Evolutionary conservation across 2,797 vertebrate species (phyloP), one percentile per base, ranked within the genome.

Genomic region (Fistularia commersonii): DNA sequence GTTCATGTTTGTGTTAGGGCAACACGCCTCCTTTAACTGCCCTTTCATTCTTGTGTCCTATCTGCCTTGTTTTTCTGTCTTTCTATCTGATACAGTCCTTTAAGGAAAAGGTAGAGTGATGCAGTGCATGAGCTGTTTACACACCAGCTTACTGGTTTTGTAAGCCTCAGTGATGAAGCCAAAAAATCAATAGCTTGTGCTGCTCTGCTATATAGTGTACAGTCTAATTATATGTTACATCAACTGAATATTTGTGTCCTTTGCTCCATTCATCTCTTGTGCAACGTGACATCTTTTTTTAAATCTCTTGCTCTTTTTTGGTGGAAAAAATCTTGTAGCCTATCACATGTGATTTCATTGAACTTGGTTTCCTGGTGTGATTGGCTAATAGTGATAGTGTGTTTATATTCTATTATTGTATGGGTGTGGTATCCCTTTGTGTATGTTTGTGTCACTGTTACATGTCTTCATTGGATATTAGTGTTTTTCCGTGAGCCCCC

Each of bases 61-160:
- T 64, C 70, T 80, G 60, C 62, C 57, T 74, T 90, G 88, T 74
- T 49, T 76, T 52, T 66, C 48, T 79, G 66, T 76, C 72, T 74
- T 66, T 80, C 63, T 81, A 79, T 92, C 89, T 92, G 89, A 86
- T 84, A 92, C 94, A 98, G 95, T 94, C 92, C 87, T 95, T 94
- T 91, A 93, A 96, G 90, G 93, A 93, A 87, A 95, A 98, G 96
- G 95, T 96, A 97, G 93, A 93, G 93, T 95, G 89, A 90, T 50
- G 75, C 79, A 74, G 76, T 77, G 86, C 86, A 88, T 88, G 80
- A 69, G 76, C 75, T 44, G 60, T 77, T 83, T 72, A 78, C 76
- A 62, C 59, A 75, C 74, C 80, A 74, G 79, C 74, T 81, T 50
- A 86, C 77, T 82, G 80, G 79, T 75, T 87, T 87, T 31, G 41